Base-by-base conservation (phyloP, 2,113 vertebrate species). In the Scartelaos histophorus region DNA sequence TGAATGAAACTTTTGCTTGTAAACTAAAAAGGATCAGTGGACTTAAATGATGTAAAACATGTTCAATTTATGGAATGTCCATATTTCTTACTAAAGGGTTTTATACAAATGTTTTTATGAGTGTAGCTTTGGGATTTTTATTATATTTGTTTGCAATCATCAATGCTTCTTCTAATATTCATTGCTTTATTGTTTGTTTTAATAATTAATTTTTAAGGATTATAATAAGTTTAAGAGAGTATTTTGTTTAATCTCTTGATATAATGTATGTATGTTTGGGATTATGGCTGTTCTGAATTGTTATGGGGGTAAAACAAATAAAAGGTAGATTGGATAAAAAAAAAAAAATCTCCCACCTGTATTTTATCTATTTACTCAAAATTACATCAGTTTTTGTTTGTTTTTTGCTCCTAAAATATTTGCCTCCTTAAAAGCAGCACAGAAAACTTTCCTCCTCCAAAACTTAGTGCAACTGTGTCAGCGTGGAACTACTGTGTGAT, bases 301-400 rank as follows among this genome's bases (percentile, higher is more conserved):
- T 69, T 87, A 70, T 67, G 69, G 64, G 76, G 87, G 71, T 53
- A 35, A 85, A 78, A 62, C 1, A 79, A 91, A 92, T 91, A 90
- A 91, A 92, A 87, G 81, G 79, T 81, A 75, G 75, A 81, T 85
- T 88, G 83, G 71, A 77, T 85, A 70, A 75, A 89, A 85, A 79
- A 6, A 60, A 85, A 78, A 7, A 61, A 34, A 25, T 61, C 58
- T 61, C 58, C 58, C 6, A 34, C 34, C 5, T 17, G 15, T 34
- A 0, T 58, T 7, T 61, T 61, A n/a, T n/a, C n/a, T n/a, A n/a
- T n/a, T 19, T 61, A 10, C 0, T 17, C 0, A 2, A 47, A 47
- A 47, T 16, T 12, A 11, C 54, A 57, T 17, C 22, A 17, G 7
- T 24, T 19, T 19, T 24, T n/a, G 1, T 54, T 51, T 16, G 15